phyloP scores from a whole-genome alignment of 2,113 vertebrate species.

The Patagioenas fasciata region DNA sequence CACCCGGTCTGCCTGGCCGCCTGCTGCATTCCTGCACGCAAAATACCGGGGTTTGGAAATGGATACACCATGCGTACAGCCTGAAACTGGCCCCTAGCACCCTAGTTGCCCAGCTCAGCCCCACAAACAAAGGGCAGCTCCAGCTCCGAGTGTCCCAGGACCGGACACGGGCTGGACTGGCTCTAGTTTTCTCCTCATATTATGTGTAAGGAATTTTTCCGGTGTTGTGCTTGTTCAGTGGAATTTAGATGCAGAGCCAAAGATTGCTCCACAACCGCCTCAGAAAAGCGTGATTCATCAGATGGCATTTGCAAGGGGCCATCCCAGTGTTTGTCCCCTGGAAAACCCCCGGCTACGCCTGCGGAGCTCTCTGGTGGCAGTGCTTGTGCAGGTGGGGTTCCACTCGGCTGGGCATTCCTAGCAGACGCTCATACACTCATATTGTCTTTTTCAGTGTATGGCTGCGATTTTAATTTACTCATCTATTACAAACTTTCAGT shows the following conservation, averaged over 20 bases:
- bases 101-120: not conserved
- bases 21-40: not conserved
- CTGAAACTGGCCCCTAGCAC: not conserved
- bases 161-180: accelerated
- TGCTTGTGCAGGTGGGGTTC: not conserved
- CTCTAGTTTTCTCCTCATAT: not conserved
- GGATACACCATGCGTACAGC: accelerated
- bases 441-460: not conserved
- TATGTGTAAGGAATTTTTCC: not conserved
- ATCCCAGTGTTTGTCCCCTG: not conserved
- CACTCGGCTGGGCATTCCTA: not conserved
- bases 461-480: not conserved
- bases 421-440: not conserved
- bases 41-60: not conserved
- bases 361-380: not conserved
- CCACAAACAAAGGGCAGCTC: not conserved
- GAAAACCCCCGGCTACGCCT: not conserved
- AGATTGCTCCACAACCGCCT: not conserved
- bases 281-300: not conserved
- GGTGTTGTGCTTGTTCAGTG: not conserved
- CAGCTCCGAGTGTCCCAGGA: not conserved
- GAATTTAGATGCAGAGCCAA: not conserved
- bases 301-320: not conserved
- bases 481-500: not conserved
- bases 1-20: not conserved